Conservation (phyloP, 2,113 vertebrate genomes). For the Erythrolamprus reginae region DNA sequence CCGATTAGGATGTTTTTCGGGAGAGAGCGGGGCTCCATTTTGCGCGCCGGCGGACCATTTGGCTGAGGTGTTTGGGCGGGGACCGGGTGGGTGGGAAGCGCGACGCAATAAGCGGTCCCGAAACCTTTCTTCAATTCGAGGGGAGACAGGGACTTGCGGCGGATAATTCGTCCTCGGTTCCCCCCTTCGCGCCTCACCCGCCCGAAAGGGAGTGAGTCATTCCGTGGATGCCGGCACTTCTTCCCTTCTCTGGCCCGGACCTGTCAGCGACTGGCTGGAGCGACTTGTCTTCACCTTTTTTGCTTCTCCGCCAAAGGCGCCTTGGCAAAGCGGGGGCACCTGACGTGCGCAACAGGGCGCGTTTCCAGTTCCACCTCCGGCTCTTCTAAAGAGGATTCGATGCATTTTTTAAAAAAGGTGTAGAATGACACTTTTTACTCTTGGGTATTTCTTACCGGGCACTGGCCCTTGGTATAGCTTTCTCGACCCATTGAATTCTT, state of each 20-base stretch:
- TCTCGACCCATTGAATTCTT: neutral
- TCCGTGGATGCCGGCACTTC: neutral
- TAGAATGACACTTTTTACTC: neutral
- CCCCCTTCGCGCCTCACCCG: too few species aligned
- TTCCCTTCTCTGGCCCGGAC: neutral
- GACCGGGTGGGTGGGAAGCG: too few species aligned
- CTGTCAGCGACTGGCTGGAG: neutral
- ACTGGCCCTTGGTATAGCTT: neutral
- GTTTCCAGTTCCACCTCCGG: neutral
- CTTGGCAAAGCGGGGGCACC: neutral
- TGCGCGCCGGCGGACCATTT: neutral
- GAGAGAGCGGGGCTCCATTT: neutral
- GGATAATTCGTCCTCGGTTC: neutral
- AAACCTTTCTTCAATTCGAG: neutral
- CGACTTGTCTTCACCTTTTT: neutral
- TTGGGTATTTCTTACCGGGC: neutral
- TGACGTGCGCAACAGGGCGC: neutral
- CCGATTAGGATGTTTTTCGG: neutral
- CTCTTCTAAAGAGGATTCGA: neutral
- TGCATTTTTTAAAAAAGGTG: neutral
- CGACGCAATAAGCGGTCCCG: neutral
- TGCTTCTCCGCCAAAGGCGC: neutral
- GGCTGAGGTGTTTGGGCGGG: neutral
- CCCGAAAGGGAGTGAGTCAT: neutral
- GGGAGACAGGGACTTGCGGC: neutral